These are phyloP conservation scores for Drosophila borealis DNA, from an alignment of 2,888 invertebrate species.

Conservation along the genomic window DNA sequence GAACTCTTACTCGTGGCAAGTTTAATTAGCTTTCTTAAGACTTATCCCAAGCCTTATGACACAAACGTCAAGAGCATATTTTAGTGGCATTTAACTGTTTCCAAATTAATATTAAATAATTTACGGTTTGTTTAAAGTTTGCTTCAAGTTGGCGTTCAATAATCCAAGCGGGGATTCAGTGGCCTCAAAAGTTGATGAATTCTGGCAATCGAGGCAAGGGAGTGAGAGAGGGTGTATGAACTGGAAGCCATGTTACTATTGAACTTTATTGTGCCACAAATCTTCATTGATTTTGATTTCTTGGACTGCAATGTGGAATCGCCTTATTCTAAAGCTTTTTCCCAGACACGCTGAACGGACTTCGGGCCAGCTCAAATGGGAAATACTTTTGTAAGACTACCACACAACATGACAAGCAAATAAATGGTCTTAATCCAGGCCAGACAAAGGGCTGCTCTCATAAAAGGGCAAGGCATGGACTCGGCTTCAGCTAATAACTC, in stretches of 20 bases:
- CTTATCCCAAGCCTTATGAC: too few species aligned
- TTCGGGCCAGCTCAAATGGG: conserved; percentile 30
- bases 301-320: conserved; percentile 61
- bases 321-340: conserved; percentile 67
- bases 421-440: conserved; percentile 77
- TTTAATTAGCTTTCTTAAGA: too few species aligned
- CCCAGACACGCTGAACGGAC: conserved; percentile 26
- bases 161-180: conserved; percentile 12
- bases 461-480: conserved; percentile 38
- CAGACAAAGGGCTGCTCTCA: conserved; percentile 67
- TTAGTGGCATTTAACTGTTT: neutral
- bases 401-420: conserved; percentile 67
- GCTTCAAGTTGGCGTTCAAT: conserved; percentile 24
- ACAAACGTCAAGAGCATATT: neutral
- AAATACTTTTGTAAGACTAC: conserved; percentile 57
- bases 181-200: conserved; percentile 55
- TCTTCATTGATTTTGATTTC: conserved; percentile 79
- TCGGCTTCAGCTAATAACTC: conserved; percentile 54
- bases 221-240: conserved; percentile 21
- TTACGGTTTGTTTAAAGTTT: conserved; percentile 47
- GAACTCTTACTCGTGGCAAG: too few species aligned
- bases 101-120: conserved; percentile 62
- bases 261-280: conserved; percentile 50
- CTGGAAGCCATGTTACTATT: conserved; percentile 40
- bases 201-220: conserved; percentile 36